A percentile compares a stretch with the other conserved stretches of the same genome.
Evolutionary conservation across 2,888 invertebrate species (phyloP).

Genomic region (Hemaris fuciformis): DNA sequence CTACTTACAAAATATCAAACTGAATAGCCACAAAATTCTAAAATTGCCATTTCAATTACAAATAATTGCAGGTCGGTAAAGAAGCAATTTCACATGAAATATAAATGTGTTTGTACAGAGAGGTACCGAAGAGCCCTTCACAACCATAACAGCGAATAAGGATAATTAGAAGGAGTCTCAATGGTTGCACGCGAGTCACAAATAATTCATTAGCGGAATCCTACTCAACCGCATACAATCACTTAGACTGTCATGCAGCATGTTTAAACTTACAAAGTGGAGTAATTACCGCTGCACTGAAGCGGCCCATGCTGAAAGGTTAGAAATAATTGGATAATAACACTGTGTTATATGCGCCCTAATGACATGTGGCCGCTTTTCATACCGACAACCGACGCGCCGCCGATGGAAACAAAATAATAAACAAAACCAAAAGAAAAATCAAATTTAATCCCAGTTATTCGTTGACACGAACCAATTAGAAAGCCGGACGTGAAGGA

Average conservation of each 20-base stretch:
- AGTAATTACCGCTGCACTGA: slow-evolving; percentile 62
- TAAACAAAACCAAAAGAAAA: slow-evolving; percentile 37
- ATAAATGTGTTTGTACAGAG: not conserved
- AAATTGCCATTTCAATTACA: not conserved
- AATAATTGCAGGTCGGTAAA: no score
- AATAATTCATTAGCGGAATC: slow-evolving; percentile 74
- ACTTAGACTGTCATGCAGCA: slow-evolving; percentile 76
- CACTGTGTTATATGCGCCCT: slow-evolving; percentile 62
- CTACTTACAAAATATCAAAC: no score
- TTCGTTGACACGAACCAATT: slow-evolving; percentile 75
- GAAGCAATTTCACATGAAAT: not conserved
- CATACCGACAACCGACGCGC: not conserved
- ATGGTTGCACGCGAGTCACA: slow-evolving; percentile 68
- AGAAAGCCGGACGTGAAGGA: slow-evolving; percentile 71
- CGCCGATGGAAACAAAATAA: not conserved
- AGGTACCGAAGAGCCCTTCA: slow-evolving; percentile 40
- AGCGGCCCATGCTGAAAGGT: slow-evolving; percentile 71
- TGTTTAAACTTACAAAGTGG: slow-evolving; percentile 67
- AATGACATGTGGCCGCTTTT: slow-evolving; percentile 51
- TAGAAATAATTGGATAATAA: slow-evolving; percentile 80
- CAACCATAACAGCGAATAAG: slow-evolving; percentile 41
- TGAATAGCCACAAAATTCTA: no score
- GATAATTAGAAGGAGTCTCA: slow-evolving; percentile 58
- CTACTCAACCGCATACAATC: slow-evolving; percentile 68
- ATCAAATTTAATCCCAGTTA: slow-evolving; percentile 65